Percentiles rank a stretch among this genome's conserved stretches.
These are phyloP conservation scores for Lasioglossum leucozonium DNA, from an alignment of 2,888 invertebrate genomes.

Conservation along the genomic window DNA sequence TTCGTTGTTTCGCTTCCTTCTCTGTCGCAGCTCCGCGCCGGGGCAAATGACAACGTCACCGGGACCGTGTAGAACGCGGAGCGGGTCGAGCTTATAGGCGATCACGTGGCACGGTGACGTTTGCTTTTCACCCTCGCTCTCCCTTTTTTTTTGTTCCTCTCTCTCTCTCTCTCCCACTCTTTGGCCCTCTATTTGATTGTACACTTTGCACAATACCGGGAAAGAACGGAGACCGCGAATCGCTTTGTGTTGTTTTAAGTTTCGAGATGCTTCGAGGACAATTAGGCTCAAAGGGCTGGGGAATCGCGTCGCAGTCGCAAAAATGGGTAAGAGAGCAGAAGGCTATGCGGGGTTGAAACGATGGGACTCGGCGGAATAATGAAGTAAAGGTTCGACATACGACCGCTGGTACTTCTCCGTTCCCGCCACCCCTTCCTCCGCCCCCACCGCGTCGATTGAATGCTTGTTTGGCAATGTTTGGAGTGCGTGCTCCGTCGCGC, in stretches of 20 bases:
- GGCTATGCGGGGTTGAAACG: neutral
- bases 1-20: neutral
- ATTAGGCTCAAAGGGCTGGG: neutral
- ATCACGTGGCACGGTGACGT: slow-evolving; percentile 15
- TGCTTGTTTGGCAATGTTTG: neutral
- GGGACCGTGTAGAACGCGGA: neutral
- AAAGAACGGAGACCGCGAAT: neutral
- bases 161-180: neutral
- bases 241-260: slow-evolving; percentile 2
- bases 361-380: neutral
- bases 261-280: neutral
- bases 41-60: slow-evolving; percentile 2
- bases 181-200: neutral
- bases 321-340: neutral
- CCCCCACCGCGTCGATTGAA: too few relatives aligned
- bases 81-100: neutral
- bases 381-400: neutral
- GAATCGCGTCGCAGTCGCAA: neutral
- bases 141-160: neutral
- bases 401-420: neutral
- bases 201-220: neutral
- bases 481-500: neutral
- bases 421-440: too few relatives aligned
- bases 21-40: neutral
- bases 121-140: neutral